Conservation (phyloP, 2,113 vertebrate species). For the Takifugu bimaculatus region DNA sequence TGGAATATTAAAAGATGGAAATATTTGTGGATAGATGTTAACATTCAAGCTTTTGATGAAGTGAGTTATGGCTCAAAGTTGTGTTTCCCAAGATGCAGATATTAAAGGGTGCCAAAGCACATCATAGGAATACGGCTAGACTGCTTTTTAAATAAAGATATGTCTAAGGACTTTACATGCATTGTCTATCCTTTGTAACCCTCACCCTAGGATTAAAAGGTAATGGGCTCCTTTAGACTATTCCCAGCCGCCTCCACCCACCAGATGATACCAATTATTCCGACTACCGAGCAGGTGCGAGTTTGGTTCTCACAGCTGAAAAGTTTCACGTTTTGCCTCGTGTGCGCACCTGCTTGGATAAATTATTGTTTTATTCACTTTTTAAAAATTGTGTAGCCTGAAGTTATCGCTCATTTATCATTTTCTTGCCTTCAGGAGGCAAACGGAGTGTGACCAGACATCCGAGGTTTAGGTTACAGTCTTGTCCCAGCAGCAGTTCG, state of each 20-base stretch:
- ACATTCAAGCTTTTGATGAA: too few species aligned
- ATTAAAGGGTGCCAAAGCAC: too few species aligned
- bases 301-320: neutral
- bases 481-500: neutral
- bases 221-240: neutral
- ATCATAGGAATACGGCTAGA: too few species aligned
- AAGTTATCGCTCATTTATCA: neutral
- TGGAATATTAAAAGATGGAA: too few species aligned
- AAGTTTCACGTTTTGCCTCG: neutral
- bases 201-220: too few species aligned
- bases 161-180: too few species aligned
- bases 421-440: neutral
- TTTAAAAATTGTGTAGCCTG: neutral
- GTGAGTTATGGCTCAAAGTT: too few species aligned
- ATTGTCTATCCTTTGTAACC: too few species aligned
- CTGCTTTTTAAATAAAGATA: too few species aligned
- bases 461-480: neutral
- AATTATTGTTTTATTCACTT: neutral
- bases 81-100: too few species aligned
- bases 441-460: neutral
- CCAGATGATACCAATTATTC: constrained; percentile 43
- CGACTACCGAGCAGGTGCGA: constrained; percentile 22
- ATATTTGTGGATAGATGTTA: too few species aligned
- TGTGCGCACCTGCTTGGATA: neutral
- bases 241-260: neutral